A percentile compares a stretch with the other conserved stretches of the same genome.
Evolutionary conservation across 2,888 invertebrate species (phyloP).

Genomic region (Calliscelio sp.): DNA sequence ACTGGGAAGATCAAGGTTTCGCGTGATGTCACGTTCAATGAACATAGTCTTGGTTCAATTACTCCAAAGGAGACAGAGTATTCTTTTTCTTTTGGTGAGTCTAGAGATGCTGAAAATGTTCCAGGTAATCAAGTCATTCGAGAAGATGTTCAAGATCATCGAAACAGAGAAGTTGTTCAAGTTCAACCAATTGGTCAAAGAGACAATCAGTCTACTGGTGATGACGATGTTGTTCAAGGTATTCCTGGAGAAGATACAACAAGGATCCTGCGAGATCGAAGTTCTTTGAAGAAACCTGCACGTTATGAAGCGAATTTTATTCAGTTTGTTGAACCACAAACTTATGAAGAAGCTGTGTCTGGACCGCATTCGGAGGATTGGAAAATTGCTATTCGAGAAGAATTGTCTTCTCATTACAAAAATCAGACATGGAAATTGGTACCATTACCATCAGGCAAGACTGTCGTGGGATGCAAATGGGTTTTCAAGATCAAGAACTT

Average conservation of each 20-base stretch:
- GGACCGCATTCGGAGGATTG: slow-evolving; percentile 4
- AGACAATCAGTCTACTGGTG: not conserved
- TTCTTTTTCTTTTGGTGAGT: not conserved
- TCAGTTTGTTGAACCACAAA: slow-evolving; percentile 2
- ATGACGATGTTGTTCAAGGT: not conserved
- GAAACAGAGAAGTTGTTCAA: not conserved
- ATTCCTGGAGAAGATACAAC: not conserved
- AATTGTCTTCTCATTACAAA: slow-evolving; percentile 5
- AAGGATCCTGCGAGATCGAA: not conserved
- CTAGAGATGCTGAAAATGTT: not conserved
- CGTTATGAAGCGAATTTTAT: slow-evolving; percentile 18
- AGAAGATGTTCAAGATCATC: not conserved
- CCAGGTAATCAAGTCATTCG: not conserved
- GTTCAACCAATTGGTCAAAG: not conserved
- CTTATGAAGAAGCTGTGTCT: slow-evolving; percentile 6
- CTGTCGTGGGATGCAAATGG: slow-evolving; percentile 14
- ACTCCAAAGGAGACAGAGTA: not conserved
- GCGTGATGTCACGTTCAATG: slow-evolving; percentile 38
- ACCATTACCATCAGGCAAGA: not conserved
- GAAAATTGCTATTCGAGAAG: slow-evolving; percentile 11
- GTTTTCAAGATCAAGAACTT: slow-evolving; percentile 28
- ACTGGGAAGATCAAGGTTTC: slow-evolving; percentile 51
- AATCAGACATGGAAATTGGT: slow-evolving; percentile 26
- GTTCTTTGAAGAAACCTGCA: not conserved
- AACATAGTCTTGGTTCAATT: not conserved